Evolutionary conservation across 2,888 invertebrate genomes (phyloP), one percentile per base, ranked within the genome.

Genomic region (Periphyllus acericola): DNA sequence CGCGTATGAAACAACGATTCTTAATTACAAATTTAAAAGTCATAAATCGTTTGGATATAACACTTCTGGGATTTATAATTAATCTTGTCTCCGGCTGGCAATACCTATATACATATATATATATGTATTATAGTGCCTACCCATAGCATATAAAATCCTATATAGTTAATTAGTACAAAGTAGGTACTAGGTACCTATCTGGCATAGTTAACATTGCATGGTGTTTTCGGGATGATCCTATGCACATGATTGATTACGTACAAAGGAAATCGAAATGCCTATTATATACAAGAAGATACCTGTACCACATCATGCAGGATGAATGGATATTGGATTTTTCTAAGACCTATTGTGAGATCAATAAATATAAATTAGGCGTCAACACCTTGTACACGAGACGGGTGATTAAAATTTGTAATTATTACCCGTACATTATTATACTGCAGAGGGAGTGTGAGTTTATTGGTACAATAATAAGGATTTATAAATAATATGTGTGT

Each of bases 1-100:
- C 21, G 60, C 25, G 21, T 60, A 60, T 36, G 0, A 75, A n/a
- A 36, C 9, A 32, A 71, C 52, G 29, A 29, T 83, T 40, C 29
- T 60, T 84, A 76, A 76, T 76, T 84, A 76, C 8, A 66, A 83
- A 74, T 74, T 55, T 46, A 66, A 66, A 25, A 66, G 14, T 19
- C 19, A 40, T 75, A 84, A 66, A 40, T 60, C 14, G 21, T 60
- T 60, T 21, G 60, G 60, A 75, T 75, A 40, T 46, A 76, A 75
- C 66, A 8, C 14, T 32, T 76, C 29, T 75, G 29, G 25, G 25
- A 60, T 55, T 36, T 4, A 1, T 25, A 84, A 84, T 84, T 66
- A 84, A 84, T 84, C 75, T 84, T 55, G 8, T 14, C 40, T 68
- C 8, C 3, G 0, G 72, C 72, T 3, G 32, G 32, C 14, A 46